Evolutionary conservation across 2,888 invertebrate species (phyloP).

Genomic region (Hetaerina titia): DNA sequence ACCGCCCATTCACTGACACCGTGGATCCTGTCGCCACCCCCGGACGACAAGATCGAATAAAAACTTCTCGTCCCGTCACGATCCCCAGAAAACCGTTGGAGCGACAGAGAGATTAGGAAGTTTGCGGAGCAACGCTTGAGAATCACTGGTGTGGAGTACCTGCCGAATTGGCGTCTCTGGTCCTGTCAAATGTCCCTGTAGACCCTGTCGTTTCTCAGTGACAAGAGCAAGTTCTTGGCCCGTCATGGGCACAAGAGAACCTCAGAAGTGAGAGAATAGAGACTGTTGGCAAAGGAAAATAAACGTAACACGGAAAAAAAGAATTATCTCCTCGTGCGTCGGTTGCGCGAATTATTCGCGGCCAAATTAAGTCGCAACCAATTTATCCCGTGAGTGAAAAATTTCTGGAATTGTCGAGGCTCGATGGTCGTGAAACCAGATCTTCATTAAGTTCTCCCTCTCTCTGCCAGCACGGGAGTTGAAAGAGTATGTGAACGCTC

Average conservation of each 20-base stretch:
- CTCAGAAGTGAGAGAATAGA: not conserved
- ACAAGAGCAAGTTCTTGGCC: not conserved
- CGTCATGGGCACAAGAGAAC: not conserved
- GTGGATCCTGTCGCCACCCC: no score
- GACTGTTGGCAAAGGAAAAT: not conserved
- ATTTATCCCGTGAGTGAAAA: not conserved
- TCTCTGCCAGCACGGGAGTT: not conserved
- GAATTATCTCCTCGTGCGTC: slow-evolving; percentile 66
- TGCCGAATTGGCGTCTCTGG: no score
- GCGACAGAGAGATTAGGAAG: no score
- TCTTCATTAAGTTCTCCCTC: not conserved
- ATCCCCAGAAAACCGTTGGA: no score
- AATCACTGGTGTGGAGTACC: no score
- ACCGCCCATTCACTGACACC: no score
- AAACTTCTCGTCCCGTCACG: no score
- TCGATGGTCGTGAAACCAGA: not conserved
- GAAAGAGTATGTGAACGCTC: not conserved
- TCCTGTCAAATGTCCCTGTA: no score
- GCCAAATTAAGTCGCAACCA: not conserved
- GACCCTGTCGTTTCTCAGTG: no score
- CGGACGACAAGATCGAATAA: no score
- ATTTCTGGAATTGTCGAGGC: not conserved
- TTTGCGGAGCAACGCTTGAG: no score
- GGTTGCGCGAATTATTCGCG: not conserved
- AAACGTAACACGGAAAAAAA: slow-evolving; percentile 65